Percentiles rank a stretch among this genome's conserved stretches.
Conservation (phyloP, 2,888 invertebrate species). For the Rotaria magnacalcarata region DNA sequence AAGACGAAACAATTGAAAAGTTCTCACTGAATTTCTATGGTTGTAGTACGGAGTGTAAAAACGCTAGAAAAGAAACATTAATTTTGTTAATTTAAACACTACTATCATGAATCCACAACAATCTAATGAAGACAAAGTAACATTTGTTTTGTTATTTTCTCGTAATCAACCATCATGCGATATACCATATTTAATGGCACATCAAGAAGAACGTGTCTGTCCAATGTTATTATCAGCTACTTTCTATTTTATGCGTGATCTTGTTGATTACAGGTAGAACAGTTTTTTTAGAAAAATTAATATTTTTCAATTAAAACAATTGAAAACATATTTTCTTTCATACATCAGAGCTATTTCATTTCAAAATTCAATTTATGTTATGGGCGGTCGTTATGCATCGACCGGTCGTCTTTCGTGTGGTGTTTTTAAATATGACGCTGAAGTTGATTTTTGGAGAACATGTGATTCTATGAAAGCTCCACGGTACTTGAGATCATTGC, state of each 20-base stretch:
- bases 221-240: background rate
- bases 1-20: background rate
- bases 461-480: background rate
- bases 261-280: conserved; percentile 19
- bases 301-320: background rate
- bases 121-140: background rate
- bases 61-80: background rate
- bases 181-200: conserved; percentile 1
- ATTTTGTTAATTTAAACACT: background rate
- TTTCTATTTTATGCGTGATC: conserved; percentile 28
- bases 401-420: background rate
- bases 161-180: conserved; percentile 11
- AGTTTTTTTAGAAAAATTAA: too few relatives aligned
- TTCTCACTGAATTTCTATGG: background rate
- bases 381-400: background rate
- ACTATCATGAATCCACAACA: background rate
- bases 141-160: conserved; percentile 21
- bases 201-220: background rate
- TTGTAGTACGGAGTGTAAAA: background rate
- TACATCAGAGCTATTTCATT: background rate
- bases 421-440: conserved; percentile 14
- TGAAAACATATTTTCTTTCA: background rate
- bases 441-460: background rate
- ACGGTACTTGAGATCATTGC: background rate
- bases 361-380: background rate